These are phyloP conservation scores for Hiodon tergisus DNA, from an alignment of 2,113 vertebrate species.

Conservation along the genomic window DNA sequence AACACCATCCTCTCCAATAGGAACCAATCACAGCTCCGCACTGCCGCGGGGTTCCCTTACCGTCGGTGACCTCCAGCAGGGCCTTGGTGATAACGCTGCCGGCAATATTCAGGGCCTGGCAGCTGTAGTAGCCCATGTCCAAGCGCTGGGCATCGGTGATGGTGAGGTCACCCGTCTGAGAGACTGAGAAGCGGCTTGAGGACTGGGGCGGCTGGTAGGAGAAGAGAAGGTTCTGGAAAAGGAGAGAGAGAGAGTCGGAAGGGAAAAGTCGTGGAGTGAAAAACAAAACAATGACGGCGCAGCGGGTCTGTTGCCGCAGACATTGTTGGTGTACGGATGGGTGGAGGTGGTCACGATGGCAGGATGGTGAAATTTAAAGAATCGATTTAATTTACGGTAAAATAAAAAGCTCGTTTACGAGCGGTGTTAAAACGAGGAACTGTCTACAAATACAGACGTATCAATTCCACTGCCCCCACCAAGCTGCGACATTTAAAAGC, in stretches of 20 bases:
- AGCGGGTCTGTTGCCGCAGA: not conserved
- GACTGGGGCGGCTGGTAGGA: slow-evolving; percentile 93
- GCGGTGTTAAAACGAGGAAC: too few relatives aligned
- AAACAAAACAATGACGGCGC: not conserved
- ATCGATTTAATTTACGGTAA: too few relatives aligned
- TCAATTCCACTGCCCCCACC: too few relatives aligned
- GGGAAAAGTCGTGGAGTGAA: not conserved
- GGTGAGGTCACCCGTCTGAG: slow-evolving; percentile 92
- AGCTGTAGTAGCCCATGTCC: slow-evolving; percentile 93
- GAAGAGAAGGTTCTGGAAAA: slow-evolving; percentile 85
- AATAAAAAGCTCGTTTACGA: too few relatives aligned
- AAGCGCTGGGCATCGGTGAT: slow-evolving; percentile 86
- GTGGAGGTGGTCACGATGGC: too few relatives aligned
- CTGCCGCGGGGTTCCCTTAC: slow-evolving; percentile 57
- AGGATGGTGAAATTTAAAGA: too few relatives aligned
- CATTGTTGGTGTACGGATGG: too few relatives aligned
- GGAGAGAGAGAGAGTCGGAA: not conserved
- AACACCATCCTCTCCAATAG: not conserved
- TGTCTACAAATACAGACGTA: too few relatives aligned
- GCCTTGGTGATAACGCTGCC: slow-evolving; percentile 98
- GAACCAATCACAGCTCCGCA: too few relatives aligned
- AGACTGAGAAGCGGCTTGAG: slow-evolving; percentile 92
- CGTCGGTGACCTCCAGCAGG: slow-evolving; percentile 94
- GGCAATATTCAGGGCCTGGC: slow-evolving; percentile 96
- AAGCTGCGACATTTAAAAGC: too few relatives aligned